Base-by-base conservation (phyloP, 2,113 vertebrate species). In the Nematolebias whitei region DNA sequence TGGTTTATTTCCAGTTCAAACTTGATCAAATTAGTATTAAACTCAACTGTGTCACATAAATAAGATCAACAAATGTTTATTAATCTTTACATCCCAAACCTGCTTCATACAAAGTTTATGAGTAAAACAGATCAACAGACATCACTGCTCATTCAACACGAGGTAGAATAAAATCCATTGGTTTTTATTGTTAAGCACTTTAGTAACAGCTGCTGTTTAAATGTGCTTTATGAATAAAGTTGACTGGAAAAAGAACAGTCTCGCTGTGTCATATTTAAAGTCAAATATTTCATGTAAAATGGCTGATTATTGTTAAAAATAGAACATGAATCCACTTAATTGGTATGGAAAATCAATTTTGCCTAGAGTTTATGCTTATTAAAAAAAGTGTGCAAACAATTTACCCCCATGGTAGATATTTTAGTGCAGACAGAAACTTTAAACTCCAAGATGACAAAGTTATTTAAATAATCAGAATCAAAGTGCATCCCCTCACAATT, bases 331-430 rank as follows among this genome's bases (percentile, higher is more conserved):
- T 2, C 26, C 26, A 29, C 3, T 29, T 29, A 35, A 2, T 35
- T 5, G 2, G 5, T 8, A 10, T 8, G 10, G 9, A 35, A 35
- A 35, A 35, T 5, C 5, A 8, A 9, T 6, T 35, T 35, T 10
- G 10, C 9, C 9, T 10, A 35, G 32, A 35, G 68, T 69, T 70
- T 45, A 24, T 19, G 13, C 19, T 48, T 13, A 32, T 45, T 58
- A 11, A 0, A 23, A 35, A 35, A 35, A 2, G 32, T 35, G 32
- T 35, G 32, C 32, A 35, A 62, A 43, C 22, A 58, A 52, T 52
- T 44, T n/a, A 44, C 43, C 18, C 16, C n/a, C 43, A 44, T 18
- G 16, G n/a, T 44, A 1, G n/a, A 44, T 2, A 44, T 18, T 44
- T n/a, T 7, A 44, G 43, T 18, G 41, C 41, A 43, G 10, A 43